Evolutionary conservation across 23 tunicate genomes (phyloP).

Genomic region (Trididemnum nubilum): DNA sequence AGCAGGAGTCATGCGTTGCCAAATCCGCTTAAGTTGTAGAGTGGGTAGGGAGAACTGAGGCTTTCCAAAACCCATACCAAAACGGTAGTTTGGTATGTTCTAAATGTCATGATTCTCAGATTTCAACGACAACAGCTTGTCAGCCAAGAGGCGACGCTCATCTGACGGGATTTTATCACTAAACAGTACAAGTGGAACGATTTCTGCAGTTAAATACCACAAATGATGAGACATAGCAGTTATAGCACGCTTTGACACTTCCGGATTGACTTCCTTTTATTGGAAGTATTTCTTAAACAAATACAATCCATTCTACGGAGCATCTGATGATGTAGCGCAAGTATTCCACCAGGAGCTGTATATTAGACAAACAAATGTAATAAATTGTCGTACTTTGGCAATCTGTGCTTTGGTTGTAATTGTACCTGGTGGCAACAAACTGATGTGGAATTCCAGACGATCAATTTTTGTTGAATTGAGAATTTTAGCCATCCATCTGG

Average conservation of each 20-base stretch:
- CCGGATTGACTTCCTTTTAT: conserved; percentile 5
- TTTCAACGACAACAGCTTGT: conserved; percentile 7
- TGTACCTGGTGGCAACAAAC: not conserved
- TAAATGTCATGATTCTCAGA: not conserved
- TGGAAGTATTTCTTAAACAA: conserved; percentile 2
- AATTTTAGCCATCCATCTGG: conserved; percentile 15
- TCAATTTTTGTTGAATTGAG: not conserved
- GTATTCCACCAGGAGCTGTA: not conserved
- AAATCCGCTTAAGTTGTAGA: not conserved
- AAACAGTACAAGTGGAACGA: conserved; percentile 5
- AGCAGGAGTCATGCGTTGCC: conserved; percentile 15
- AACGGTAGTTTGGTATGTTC: not conserved
- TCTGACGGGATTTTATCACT: not conserved
- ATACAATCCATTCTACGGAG: conserved; percentile 8
- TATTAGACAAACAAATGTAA: conserved; percentile 10
- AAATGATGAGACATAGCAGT: not conserved
- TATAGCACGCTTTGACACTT: not conserved
- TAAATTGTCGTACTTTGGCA: conserved; percentile 4
- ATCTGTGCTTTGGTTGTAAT: not conserved
- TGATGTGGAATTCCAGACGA: not conserved
- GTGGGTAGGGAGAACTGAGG: not conserved
- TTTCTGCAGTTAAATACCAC: conserved; percentile 7
- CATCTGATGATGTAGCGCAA: conserved; percentile 1
- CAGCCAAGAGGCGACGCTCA: conserved; percentile 15
- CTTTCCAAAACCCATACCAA: conserved; percentile 13